Conservation (phyloP, 2,888 invertebrate genomes). For the Thymelicus acteon region DNA sequence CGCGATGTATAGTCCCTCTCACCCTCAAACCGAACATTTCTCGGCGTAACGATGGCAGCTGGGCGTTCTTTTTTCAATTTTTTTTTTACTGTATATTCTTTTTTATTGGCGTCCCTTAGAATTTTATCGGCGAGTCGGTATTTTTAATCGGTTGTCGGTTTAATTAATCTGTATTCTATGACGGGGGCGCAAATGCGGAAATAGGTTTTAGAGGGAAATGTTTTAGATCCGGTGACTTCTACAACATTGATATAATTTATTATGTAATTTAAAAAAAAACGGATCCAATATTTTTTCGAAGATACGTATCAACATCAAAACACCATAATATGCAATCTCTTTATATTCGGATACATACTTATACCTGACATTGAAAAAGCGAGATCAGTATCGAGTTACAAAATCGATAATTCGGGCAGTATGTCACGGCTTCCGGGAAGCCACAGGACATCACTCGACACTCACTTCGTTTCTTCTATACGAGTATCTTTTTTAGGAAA, state of each 20-base stretch:
- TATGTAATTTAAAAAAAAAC: too few species aligned
- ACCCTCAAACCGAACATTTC: slow-evolving; percentile 57
- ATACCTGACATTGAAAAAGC: slow-evolving; percentile 16
- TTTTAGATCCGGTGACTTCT: not conserved
- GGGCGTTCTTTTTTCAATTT: slow-evolving; percentile 72
- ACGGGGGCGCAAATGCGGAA: slow-evolving; percentile 22
- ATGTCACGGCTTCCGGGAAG: slow-evolving; percentile 39
- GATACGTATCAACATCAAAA: too few species aligned
- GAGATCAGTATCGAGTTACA: slow-evolving; percentile 23
- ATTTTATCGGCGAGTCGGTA: slow-evolving; percentile 71
- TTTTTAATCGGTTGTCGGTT: slow-evolving; percentile 71
- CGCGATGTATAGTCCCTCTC: slow-evolving; percentile 48
- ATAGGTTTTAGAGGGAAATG: slow-evolving; percentile 26
- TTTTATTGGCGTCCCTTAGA: slow-evolving; percentile 75
- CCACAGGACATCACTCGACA: slow-evolving; percentile 14
- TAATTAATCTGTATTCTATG: slow-evolving; percentile 59
- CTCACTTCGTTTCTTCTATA: too few species aligned
- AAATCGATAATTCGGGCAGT: slow-evolving; percentile 43
- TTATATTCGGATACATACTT: not conserved
- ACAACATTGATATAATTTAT: not conserved
- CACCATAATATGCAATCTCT: too few species aligned
- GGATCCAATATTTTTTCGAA: too few species aligned
- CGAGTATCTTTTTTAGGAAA: too few species aligned
- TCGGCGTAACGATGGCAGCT: slow-evolving; percentile 78
- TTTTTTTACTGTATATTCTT: slow-evolving; percentile 66